Percentiles rank a stretch among this genome's conserved stretches.
phyloP scores from a whole-genome alignment of 2,797 vertebrate species.

The Scleropages formosus region DNA sequence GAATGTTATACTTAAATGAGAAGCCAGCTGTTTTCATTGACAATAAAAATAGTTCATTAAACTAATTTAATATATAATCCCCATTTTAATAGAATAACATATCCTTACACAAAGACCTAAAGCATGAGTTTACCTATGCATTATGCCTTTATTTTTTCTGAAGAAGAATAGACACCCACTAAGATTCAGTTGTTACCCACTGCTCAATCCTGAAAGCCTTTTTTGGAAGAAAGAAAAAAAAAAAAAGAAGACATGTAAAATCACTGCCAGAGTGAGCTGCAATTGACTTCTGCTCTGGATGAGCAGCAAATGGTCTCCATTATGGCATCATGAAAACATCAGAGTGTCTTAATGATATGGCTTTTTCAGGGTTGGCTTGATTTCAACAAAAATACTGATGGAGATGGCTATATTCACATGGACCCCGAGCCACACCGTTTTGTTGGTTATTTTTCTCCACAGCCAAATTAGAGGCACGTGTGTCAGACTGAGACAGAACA shows the following conservation, averaged over 20 bases:
- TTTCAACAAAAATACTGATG: constrained; percentile 40
- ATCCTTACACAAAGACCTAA: constrained; percentile 59
- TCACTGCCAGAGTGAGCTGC: background rate
- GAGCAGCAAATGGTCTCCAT: constrained; percentile 11
- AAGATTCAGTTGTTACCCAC: constrained; percentile 51
- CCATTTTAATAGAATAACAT: constrained; percentile 32
- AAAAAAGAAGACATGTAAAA: background rate
- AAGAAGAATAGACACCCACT: constrained; percentile 53
- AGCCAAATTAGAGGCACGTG: constrained; percentile 55
- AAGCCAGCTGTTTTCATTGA: too few species aligned
- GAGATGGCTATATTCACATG: constrained; percentile 10
- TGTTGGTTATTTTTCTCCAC: constrained; percentile 61
- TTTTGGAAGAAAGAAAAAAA: background rate
- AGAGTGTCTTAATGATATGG: constrained; percentile 33
- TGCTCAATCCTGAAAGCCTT: constrained; percentile 38
- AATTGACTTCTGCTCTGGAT: background rate
- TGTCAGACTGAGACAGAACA: constrained; percentile 60
- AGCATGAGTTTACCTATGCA: constrained; percentile 55
- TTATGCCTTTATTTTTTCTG: constrained; percentile 60
- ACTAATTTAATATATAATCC: too few species aligned
- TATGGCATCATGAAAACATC: constrained; percentile 34
- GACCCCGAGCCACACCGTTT: constrained; percentile 42
- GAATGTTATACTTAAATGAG: too few species aligned
- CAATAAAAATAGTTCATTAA: too few species aligned
- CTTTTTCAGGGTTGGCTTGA: constrained; percentile 34